Evolutionary conservation across 1,140 invertebrate genomes (phyloP).

Genomic region (Elysia chlorotica): DNA sequence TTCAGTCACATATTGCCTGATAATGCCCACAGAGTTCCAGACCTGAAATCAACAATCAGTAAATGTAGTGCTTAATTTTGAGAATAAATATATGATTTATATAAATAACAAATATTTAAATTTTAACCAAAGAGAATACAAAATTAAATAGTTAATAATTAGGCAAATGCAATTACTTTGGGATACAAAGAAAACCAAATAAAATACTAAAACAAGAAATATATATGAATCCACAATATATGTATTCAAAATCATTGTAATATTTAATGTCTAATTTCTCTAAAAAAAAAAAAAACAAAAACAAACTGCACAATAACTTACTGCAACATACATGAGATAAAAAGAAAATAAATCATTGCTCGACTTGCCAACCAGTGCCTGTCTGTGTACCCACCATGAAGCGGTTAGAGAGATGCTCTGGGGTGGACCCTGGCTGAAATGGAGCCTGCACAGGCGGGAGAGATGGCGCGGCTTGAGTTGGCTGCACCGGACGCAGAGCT

Average conservation of each 20-base stretch:
- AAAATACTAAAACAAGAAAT: neutral
- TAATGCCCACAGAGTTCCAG: conserved; percentile 63
- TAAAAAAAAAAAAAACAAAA: too few species aligned
- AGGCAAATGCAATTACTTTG: neutral
- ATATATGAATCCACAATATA: neutral
- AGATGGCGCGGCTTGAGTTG: conserved; percentile 24
- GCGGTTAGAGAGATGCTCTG: conserved; percentile 78
- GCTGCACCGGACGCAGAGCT: conserved; percentile 21
- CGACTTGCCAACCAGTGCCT: too few species aligned
- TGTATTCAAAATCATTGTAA: neutral
- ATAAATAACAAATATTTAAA: neutral
- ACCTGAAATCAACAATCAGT: too few species aligned
- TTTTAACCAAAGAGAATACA: neutral
- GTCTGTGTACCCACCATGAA: too few species aligned
- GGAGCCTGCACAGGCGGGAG: conserved; percentile 70
- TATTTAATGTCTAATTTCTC: neutral
- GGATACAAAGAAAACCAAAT: neutral
- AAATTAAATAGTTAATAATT: too few species aligned
- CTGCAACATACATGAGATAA: too few species aligned
- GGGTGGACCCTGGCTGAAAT: conserved; percentile 91
- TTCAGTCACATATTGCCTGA: conserved; percentile 58
- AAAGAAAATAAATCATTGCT: too few species aligned
- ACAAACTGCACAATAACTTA: too few species aligned
- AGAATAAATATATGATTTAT: too few species aligned
- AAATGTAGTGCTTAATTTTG: too few species aligned